A percentile compares a stretch with the other conserved stretches of the same genome.
Conservation (phyloP, 92 coral and sea anemone genomes). For the Actinernus sp. region DNA sequence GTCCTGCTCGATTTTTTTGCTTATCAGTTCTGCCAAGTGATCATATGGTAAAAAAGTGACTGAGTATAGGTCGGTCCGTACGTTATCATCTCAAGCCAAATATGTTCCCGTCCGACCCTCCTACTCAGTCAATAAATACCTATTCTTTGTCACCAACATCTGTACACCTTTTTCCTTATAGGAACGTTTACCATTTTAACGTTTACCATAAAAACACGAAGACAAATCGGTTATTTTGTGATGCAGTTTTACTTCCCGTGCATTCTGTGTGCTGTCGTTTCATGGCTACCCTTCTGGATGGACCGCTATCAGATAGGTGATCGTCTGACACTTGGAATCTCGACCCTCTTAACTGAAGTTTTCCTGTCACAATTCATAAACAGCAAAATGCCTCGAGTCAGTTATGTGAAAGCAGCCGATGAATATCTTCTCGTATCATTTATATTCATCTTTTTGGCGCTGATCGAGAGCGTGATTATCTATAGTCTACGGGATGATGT, state of each 20-base stretch:
- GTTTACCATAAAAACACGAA: constrained; percentile 34
- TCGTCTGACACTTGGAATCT: constrained; percentile 46
- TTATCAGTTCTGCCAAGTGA: no score
- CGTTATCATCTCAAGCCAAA: no score
- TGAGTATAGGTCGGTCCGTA: no score
- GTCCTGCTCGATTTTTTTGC: no score
- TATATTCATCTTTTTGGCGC: constrained; percentile 65
- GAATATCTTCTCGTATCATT: constrained; percentile 67
- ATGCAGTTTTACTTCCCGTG: constrained; percentile 70
- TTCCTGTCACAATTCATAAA: constrained; percentile 71
- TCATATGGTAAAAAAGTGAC: no score
- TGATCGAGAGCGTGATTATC: constrained; percentile 60
- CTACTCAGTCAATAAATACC: no score
- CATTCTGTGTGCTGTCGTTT: constrained; percentile 50
- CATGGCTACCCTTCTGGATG: constrained; percentile 88
- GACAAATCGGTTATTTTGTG: constrained; percentile 64
- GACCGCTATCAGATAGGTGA: constrained; percentile 51
- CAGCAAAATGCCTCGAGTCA: constrained; percentile 69
- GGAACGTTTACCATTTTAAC: constrained; percentile 44
- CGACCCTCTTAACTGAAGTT: constrained; percentile 74
- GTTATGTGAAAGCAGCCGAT: constrained; percentile 79
- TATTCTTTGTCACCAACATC: no score
- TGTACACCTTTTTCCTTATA: constrained; percentile 6
- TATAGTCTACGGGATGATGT: constrained; percentile 29
- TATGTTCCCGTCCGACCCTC: no score